Evolutionary conservation across 1,140 invertebrate genomes (phyloP), one percentile per base, ranked within the genome.

Genomic region (Proales similis): DNA sequence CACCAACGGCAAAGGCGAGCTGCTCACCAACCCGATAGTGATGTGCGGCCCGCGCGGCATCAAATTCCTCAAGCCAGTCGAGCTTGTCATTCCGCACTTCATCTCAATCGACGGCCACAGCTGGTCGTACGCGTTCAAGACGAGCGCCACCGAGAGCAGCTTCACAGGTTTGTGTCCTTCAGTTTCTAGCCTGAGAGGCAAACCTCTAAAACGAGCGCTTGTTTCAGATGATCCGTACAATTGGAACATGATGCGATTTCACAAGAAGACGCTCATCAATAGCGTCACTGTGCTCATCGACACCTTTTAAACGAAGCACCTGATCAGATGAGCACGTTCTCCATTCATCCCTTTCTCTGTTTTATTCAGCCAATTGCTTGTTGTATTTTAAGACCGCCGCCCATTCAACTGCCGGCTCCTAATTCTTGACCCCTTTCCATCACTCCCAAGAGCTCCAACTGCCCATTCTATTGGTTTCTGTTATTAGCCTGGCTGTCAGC

Each of bases 21-120:
- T 86, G 36, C 82, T 92, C 76, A 79, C 91, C 48, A 90, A 87
- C 69, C 90, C 90, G 39, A 79, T 93, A 66, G 88, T 93, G 66
- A 89, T 93, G 85, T 93, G 89, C 79, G 90, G 90, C 48, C 90
- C 90, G 9, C 86, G 88, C 78, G 89, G 89, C 53, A 81, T 90
- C 53, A 82, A 85, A 72, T 94, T 94, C 76, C 74, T 83, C 26
- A 82, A 83, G 67, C 87, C 90, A 17, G 87, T 94, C 65, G 88
- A 90, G 70, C 79, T 94, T 24, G 68, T 75, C 29, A 72, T 83
- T 26, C 81, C 81, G 11, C 80, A 81, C 66, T 78, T 57, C 30
- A 57, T 57, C 9, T 57, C 51, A 7, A 57, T 57, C 19, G 51
- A 57, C 45, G 51, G 51, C 5, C 51, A 57, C 29, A 57, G 51